Evolutionary conservation across 2,888 invertebrate species (phyloP).

Genomic region (Folsomia candida): DNA sequence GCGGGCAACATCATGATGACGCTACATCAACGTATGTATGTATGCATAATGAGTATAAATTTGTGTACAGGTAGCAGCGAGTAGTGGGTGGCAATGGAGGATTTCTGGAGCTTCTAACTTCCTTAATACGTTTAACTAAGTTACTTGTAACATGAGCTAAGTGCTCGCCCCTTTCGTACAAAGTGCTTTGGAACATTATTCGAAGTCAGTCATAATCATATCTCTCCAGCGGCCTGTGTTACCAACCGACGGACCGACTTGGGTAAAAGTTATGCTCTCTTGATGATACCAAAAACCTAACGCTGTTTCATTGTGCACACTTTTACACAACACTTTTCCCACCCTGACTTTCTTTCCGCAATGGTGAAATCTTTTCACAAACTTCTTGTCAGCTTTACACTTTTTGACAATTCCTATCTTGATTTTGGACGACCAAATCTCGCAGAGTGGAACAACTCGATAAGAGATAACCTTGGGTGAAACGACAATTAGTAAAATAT

Average conservation of each 20-base stretch:
- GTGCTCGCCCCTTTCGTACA: neutral
- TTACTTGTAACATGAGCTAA: neutral
- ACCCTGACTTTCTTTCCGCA: neutral
- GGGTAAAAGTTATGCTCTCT: neutral
- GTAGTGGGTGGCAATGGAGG: too few species aligned
- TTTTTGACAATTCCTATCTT: too few species aligned
- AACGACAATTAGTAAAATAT: too few species aligned
- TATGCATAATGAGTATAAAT: too few species aligned
- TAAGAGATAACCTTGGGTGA: too few species aligned
- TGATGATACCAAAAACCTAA: neutral
- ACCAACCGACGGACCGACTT: neutral
- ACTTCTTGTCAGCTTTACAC: too few species aligned
- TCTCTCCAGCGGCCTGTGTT: neutral
- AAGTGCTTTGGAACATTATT: conserved; percentile 6
- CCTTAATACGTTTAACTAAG: conserved; percentile 4
- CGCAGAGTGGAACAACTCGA: too few species aligned
- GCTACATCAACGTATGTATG: too few species aligned
- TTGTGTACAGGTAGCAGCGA: too few species aligned
- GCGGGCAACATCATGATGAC: too few species aligned
- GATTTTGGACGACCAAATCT: too few species aligned
- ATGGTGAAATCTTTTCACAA: neutral
- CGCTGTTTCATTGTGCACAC: neutral
- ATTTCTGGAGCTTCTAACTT: too few species aligned
- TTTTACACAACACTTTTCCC: neutral
- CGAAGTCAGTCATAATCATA: conserved; percentile 1